phyloP scores from a whole-genome alignment of 2,113 vertebrate species.

The Pelusios castaneus region DNA sequence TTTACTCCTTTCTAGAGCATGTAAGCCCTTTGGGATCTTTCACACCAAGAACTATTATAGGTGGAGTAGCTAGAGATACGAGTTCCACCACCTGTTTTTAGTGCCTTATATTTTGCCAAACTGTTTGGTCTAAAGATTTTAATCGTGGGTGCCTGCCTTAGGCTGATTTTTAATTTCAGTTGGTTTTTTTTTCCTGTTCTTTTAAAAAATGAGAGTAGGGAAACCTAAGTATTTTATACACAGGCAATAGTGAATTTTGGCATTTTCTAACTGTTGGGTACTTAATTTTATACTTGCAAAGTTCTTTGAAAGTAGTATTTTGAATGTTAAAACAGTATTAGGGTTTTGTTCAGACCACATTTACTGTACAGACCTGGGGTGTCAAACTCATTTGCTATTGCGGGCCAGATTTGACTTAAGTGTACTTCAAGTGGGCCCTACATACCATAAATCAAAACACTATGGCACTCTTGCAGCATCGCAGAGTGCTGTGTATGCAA shows the following conservation, averaged over 20 bases:
- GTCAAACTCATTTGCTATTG: too few relatives aligned
- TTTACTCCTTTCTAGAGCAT: not conserved
- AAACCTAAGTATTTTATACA: not conserved
- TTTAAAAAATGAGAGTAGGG: not conserved
- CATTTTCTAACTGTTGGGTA: not conserved
- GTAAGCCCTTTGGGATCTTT: not conserved
- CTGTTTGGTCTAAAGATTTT: not conserved
- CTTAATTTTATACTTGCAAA: not conserved
- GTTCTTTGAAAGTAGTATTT: not conserved
- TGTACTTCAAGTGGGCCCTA: too few relatives aligned
- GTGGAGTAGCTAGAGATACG: not conserved
- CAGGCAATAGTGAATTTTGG: not conserved
- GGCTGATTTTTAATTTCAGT: not conserved
- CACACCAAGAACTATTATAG: not conserved
- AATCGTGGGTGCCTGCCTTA: not conserved
- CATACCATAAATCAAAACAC: too few relatives aligned
- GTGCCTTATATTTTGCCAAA: not conserved
- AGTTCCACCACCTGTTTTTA: not conserved
- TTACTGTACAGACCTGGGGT: too few relatives aligned
- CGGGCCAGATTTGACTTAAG: too few relatives aligned
- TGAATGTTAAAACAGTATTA: not conserved
- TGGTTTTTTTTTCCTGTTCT: not conserved
- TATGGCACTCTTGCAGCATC: too few relatives aligned
- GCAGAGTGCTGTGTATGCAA: too few relatives aligned
- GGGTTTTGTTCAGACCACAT: not conserved